phyloP scores from a whole-genome alignment of 2,888 invertebrate species.

The Hofmannophila pseudospretella region DNA sequence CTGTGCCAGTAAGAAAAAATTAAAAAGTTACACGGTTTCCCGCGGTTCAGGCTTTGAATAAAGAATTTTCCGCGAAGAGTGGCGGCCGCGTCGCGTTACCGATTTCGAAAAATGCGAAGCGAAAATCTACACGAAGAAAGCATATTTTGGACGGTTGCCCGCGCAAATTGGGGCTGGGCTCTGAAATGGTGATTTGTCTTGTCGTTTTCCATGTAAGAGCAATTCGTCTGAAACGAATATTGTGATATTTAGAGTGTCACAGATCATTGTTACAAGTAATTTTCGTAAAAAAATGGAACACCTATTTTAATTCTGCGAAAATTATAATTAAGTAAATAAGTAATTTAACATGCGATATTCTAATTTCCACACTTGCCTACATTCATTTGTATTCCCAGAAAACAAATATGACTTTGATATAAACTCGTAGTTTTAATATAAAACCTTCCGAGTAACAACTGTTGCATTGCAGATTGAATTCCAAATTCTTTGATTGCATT shows the following conservation, averaged over 20 bases:
- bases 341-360: no score
- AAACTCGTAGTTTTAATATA: no score
- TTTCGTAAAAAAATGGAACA: not conserved
- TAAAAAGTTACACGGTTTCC: conserved; percentile 31
- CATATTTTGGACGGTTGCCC: conserved; percentile 25
- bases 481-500: no score
- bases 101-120: conserved; percentile 15
- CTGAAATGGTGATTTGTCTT: conserved; percentile 12
- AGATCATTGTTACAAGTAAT: conserved; percentile 13
- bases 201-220: conserved; percentile 17
- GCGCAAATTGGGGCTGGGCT: conserved; percentile 19
- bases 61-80: conserved; percentile 20
- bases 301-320: not conserved
- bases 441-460: no score
- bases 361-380: no score
- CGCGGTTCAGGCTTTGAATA: conserved; percentile 31
- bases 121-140: conserved; percentile 17
- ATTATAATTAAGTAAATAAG: no score
- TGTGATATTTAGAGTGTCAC: conserved; percentile 18
- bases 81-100: conserved; percentile 6
- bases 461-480: no score
- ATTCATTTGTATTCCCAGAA: no score
- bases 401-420: no score
- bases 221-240: conserved; percentile 23
- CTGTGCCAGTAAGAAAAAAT: conserved; percentile 40